These are phyloP conservation scores for Platycercus adscitus DNA, from an alignment of 2,113 vertebrate species.

Conservation along the genomic window DNA sequence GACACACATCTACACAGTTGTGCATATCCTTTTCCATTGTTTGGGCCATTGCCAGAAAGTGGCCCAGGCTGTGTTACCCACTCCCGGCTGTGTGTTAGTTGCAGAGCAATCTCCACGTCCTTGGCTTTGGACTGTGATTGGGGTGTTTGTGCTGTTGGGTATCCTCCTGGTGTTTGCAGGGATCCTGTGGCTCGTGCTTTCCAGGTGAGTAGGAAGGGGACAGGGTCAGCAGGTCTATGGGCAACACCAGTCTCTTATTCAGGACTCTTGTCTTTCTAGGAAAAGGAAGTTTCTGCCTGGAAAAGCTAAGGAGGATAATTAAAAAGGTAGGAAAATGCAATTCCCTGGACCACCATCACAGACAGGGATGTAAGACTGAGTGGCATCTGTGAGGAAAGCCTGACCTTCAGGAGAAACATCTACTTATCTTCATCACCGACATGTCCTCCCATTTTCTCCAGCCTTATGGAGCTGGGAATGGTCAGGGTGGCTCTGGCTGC, in stretches of 20 bases:
- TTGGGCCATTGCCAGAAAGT: rapidly evolving
- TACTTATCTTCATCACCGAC: neutral
- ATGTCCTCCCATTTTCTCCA: rapidly evolving
- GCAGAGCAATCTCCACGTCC: neutral
- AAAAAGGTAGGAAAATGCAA: neutral
- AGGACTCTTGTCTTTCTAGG: neutral
- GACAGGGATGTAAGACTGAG: neutral
- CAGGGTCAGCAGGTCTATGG: neutral
- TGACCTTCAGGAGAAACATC: neutral
- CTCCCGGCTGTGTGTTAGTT: neutral
- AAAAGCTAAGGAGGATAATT: neutral
- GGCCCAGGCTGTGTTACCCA: neutral
- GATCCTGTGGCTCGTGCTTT: neutral
- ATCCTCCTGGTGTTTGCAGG: neutral
- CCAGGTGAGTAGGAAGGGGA: neutral
- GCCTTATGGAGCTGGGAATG: rapidly evolving
- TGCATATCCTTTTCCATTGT: rapidly evolving
- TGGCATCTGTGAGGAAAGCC: neutral
- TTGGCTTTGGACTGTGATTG: neutral
- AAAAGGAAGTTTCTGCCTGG: neutral
- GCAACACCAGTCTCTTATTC: neutral
- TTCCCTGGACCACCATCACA: neutral
- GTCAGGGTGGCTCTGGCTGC: neutral
- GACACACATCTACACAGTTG: rapidly evolving
- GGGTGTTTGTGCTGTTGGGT: neutral